phyloP scores from a whole-genome alignment of 1,140 invertebrate genomes.

The Drosophila ambigua region DNA sequence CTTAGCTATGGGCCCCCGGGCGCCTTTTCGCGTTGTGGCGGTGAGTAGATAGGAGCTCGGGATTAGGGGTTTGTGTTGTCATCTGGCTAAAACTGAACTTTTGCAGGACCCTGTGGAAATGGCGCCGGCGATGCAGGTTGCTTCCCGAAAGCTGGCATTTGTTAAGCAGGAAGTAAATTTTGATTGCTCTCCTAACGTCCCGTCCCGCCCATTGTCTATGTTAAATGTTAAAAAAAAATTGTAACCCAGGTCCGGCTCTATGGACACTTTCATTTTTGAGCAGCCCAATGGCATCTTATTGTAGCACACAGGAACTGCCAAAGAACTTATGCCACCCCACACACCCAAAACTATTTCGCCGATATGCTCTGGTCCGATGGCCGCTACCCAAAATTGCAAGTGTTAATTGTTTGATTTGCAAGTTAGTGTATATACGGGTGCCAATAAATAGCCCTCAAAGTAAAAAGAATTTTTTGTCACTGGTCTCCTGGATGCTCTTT shows the following conservation, averaged over 20 bases:
- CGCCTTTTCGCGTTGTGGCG: conserved; percentile 73
- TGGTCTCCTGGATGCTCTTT: too few species aligned
- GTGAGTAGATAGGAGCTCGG: conserved; percentile 29
- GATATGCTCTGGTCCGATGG: not conserved
- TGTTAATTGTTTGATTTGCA: not conserved
- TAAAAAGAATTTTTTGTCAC: too few species aligned
- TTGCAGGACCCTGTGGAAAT: conserved; percentile 55
- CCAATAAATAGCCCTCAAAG: too few species aligned
- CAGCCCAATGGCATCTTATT: too few species aligned
- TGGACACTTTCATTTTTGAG: not conserved
- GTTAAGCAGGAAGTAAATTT: conserved; percentile 55
- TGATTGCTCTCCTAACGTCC: conserved; percentile 31
- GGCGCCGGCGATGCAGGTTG: conserved; percentile 33
- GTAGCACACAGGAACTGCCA: too few species aligned
- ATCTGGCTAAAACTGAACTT: not conserved
- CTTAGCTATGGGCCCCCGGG: conserved; percentile 86
- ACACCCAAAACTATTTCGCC: not conserved
- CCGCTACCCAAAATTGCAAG: conserved; percentile 4
- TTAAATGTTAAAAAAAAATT: conserved; percentile 57
- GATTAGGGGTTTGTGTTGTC: not conserved
- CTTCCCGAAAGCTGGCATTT: conserved; percentile 76
- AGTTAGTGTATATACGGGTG: too few species aligned
- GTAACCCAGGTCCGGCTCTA: conserved; percentile 33
- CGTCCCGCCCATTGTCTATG: conserved; percentile 8
- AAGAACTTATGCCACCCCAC: too few species aligned